Conservation (phyloP, 2,113 vertebrate species). For the Sceloporus tristichus region DNA sequence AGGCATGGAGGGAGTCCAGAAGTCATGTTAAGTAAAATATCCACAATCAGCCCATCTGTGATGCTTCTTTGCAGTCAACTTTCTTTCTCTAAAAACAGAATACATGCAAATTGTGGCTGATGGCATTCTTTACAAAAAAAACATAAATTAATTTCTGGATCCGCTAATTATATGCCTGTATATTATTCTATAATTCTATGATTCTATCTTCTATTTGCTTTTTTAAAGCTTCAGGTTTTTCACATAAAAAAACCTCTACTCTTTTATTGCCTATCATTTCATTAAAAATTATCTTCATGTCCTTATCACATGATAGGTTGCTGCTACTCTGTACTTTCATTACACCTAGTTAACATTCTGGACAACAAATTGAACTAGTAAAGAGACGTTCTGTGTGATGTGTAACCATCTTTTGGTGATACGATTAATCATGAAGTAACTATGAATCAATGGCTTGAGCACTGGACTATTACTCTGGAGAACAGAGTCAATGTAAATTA, state of each 20-base stretch:
- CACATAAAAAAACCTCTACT: too few species aligned
- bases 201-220: neutral
- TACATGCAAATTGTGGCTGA: neutral
- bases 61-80: neutral
- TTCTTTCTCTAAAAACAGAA: neutral
- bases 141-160: neutral
- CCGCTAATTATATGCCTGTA: neutral
- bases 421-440: too few species aligned
- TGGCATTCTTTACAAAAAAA: neutral
- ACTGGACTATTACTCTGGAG: too few species aligned
- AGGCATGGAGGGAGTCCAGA: fast-evolving
- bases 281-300: neutral
- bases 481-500: too few species aligned
- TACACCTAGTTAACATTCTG: neutral
- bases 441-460: too few species aligned
- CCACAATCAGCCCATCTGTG: neutral
- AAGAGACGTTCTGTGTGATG: neutral
- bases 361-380: neutral
- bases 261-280: neutral
- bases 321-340: neutral
- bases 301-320: neutral
- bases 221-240: neutral
- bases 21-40: neutral
- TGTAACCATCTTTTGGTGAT: too few species aligned
- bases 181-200: too few species aligned